Evolutionary conservation across 2,113 vertebrate species (phyloP).

Genomic region (Hemiscyllium ocellatum): DNA sequence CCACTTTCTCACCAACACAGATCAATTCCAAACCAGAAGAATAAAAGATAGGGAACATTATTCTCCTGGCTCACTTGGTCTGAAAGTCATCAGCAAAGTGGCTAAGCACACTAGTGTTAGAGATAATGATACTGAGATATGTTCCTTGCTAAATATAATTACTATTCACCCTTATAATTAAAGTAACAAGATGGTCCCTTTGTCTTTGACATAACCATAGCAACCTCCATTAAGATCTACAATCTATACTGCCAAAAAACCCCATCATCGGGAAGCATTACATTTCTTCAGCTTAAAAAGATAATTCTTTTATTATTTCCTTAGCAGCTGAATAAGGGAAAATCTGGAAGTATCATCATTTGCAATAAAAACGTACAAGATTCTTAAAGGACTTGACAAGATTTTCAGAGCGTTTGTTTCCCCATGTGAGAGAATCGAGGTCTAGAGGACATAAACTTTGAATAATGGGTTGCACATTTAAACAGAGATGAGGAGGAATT

Average conservation of each 20-base stretch:
- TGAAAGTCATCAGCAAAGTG: neutral
- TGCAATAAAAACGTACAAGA: neutral
- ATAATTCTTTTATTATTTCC: neutral
- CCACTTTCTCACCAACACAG: neutral
- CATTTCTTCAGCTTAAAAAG: neutral
- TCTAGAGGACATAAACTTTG: too few relatives aligned
- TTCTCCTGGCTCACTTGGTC: neutral
- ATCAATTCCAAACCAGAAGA: slow-evolving; percentile 1
- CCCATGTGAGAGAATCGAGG: too few relatives aligned
- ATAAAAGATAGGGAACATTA: neutral
- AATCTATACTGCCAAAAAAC: slow-evolving; percentile 1
- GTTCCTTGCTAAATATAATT: slow-evolving; percentile 18
- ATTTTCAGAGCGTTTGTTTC: too few relatives aligned
- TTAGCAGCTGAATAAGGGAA: neutral
- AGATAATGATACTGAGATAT: neutral
- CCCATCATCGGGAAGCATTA: neutral
- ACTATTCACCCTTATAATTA: slow-evolving; percentile 17
- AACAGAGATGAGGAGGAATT: neutral
- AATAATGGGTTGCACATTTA: too few relatives aligned
- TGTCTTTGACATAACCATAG: slow-evolving; percentile 17
- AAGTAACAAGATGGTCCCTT: neutral
- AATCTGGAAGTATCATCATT: neutral
- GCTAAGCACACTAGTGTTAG: neutral
- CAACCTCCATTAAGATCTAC: slow-evolving; percentile 12
- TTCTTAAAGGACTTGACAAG: too few relatives aligned